Evolutionary conservation across 2,797 vertebrate species (phyloP), one percentile per base, ranked within the genome.

Genomic region (Semotilus atromaculatus): DNA sequence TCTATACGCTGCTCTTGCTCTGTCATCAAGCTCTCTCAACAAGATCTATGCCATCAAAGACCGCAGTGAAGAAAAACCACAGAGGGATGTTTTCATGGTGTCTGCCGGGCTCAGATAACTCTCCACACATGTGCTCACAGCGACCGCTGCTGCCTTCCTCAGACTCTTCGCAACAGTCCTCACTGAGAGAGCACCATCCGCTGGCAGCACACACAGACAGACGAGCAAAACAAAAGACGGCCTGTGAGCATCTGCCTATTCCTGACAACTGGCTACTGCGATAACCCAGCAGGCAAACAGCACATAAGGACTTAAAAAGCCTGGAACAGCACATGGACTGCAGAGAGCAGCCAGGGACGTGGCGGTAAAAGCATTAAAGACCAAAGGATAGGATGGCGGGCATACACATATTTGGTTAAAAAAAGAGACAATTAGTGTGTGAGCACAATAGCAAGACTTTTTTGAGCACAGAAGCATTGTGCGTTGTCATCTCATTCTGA

Each of bases 261-360:
- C 83, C 51, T 68, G 45, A 80, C 76, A 85, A 72, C 79, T 88
- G 80, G 34, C 82, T 68, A 36, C 86, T 79, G 87, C 74, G 87
- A 90, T 85, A 88, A 85, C 55, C 82, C 53, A 68, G 71, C 48
- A 40, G 67, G 26, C 23, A 80, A 74, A 74, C 67, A 70, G 43
- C 66, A 64, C 40, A 53, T 58, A 21, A 40, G 55, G 36, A 81
- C 67, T 48, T 80, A 60, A 83, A 73, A 78, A 72, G 67, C n/a
- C 18, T 66, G 5, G 23, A 36, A 83, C 45, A 43, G 48, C n/a
- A 26, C 45, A 64, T 4, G 36, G 70, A 60, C 70, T 23, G 26
- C 11, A 71, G n/a, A 74, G 51, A 80, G 60, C 70, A 73, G 51
- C 55, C 70, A 60, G 70, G 6, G 10, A 83, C 48, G 8, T 43